phyloP scores from a whole-genome alignment of 2,113 vertebrate species.

The Propithecus coquereli region DNA sequence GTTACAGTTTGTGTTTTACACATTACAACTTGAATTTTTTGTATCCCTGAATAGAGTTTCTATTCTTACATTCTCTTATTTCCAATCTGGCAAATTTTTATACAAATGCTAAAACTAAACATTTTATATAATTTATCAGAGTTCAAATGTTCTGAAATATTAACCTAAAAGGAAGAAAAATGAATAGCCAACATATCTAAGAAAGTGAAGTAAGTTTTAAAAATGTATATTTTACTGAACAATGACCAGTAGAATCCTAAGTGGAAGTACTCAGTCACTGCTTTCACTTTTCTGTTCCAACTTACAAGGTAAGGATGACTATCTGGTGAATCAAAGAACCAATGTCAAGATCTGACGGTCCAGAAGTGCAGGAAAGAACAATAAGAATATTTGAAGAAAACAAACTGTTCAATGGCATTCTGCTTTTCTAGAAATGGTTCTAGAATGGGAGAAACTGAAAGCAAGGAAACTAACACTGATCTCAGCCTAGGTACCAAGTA shows the following conservation, averaged over 20 bases:
- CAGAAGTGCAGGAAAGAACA: background rate
- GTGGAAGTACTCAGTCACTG: background rate
- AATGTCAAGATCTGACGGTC: background rate
- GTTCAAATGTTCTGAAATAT: conserved; percentile 10
- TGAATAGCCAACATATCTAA: background rate
- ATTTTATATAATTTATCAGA: background rate
- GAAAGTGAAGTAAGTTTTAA: background rate
- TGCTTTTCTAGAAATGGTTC: background rate
- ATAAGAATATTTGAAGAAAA: background rate
- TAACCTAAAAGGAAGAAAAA: background rate
- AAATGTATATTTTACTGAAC: background rate
- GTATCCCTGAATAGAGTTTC: background rate
- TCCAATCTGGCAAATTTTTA: background rate
- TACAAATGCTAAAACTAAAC: background rate
- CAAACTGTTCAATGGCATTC: background rate
- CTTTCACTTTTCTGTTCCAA: background rate
- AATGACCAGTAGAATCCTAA: background rate
- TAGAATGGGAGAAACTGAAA: background rate
- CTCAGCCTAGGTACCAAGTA: background rate
- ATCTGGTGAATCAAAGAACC: background rate
- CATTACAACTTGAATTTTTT: background rate
- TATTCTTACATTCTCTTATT: background rate
- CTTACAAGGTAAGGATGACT: background rate
- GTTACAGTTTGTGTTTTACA: background rate
- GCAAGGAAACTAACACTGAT: background rate